These are phyloP conservation scores for Xyrichtys novacula DNA, from an alignment of 2,797 vertebrate genomes.

Conservation along the genomic window DNA sequence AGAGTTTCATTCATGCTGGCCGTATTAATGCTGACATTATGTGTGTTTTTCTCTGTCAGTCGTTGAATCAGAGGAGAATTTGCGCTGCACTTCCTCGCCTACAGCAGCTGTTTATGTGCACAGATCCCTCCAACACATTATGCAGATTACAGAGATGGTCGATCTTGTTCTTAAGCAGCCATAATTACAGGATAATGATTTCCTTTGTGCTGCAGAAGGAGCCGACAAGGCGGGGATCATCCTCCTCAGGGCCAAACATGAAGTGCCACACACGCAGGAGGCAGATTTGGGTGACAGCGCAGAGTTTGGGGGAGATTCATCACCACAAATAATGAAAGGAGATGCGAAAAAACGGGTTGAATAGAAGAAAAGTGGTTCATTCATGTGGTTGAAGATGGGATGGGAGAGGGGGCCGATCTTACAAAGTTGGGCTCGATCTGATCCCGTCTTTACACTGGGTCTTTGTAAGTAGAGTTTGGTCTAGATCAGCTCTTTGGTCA, in stretches of 20 bases:
- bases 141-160: conserved; percentile 62
- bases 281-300: conserved; percentile 9
- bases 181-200: conserved; percentile 74
- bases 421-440: too few species aligned
- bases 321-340: not conserved
- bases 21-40: conserved; percentile 23
- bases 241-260: conserved; percentile 47
- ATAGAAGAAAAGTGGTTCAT: too few species aligned
- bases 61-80: not conserved
- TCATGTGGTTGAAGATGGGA: too few species aligned
- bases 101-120: conserved; percentile 30
- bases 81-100: not conserved
- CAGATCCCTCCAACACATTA: conserved; percentile 42
- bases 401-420: too few species aligned
- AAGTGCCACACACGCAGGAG: conserved; percentile 34
- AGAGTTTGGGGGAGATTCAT: not conserved
- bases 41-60: conserved; percentile 11
- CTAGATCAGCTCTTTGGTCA: too few species aligned
- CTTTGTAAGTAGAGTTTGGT: too few species aligned
- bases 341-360: not conserved
- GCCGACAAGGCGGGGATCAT: conserved; percentile 29
- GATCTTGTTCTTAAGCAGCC: conserved; percentile 54
- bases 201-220: conserved; percentile 64
- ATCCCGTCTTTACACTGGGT: too few species aligned
- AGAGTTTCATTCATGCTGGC: not conserved